phyloP scores from a whole-genome alignment of 2,888 invertebrate species.

The Drosophila ustulata region DNA sequence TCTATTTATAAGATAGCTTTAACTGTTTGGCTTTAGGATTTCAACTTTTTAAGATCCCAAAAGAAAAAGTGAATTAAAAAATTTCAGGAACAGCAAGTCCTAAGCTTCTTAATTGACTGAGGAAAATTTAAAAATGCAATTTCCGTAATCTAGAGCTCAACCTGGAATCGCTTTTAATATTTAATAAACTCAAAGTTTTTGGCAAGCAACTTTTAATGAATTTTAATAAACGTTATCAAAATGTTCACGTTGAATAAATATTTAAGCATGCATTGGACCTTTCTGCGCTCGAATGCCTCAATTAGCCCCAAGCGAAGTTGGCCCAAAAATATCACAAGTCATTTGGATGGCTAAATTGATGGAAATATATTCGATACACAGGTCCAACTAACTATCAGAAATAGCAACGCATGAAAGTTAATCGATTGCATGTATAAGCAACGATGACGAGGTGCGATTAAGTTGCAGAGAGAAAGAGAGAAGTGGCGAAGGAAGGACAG shows the following conservation, averaged over 20 bases:
- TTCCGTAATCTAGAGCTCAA: constrained; percentile 20
- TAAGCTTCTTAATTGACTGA: background rate
- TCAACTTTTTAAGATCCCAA: background rate
- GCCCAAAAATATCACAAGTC: constrained; percentile 36
- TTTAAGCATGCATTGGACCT: constrained; percentile 21
- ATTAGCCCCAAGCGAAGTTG: constrained; percentile 11
- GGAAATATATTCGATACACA: constrained; percentile 9
- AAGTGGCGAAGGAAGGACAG: background rate
- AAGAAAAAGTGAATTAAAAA: background rate
- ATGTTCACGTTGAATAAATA: constrained; percentile 30
- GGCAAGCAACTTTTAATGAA: constrained; percentile 4
- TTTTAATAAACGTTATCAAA: constrained; percentile 26
- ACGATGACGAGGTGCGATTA: constrained; percentile 53
- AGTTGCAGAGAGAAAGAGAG: background rate
- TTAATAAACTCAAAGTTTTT: constrained; percentile 15
- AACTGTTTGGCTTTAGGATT: background rate
- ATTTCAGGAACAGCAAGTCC: background rate
- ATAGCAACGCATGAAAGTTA: constrained; percentile 50
- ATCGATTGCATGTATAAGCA: constrained; percentile 40
- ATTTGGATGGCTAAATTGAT: constrained; percentile 28
- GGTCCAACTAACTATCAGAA: constrained; percentile 17
- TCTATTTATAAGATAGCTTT: background rate
- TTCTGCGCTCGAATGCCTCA: constrained; percentile 12
- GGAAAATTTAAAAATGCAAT: constrained; percentile 28
- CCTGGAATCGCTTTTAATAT: constrained; percentile 19